Conservation (phyloP, 2,113 vertebrate species). For the rat (Rattus norvegicus) region DNA sequence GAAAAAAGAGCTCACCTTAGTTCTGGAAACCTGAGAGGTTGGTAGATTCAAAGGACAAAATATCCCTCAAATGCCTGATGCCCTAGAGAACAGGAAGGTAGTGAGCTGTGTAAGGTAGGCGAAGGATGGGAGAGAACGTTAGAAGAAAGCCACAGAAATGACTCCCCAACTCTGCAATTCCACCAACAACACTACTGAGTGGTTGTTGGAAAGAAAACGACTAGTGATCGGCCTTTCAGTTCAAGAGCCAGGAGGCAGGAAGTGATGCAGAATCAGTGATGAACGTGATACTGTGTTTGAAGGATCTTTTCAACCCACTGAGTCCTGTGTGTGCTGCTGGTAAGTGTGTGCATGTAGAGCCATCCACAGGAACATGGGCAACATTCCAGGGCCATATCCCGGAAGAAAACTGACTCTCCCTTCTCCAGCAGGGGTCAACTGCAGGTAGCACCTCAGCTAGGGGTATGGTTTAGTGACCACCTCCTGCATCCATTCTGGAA, state of each 20-base stretch:
- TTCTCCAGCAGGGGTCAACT: background rate
- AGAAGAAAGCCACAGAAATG: background rate
- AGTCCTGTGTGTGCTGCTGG: background rate
- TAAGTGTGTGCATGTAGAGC: background rate
- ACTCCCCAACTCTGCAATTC: background rate
- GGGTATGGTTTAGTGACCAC: background rate
- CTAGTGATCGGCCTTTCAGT: background rate
- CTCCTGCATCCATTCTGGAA: background rate
- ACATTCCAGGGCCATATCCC: background rate
- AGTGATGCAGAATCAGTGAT: slow-evolving; percentile 29
- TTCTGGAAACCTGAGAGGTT: background rate
- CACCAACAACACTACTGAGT: background rate
- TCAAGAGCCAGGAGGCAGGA: slow-evolving; percentile 26
- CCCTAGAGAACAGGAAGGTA: background rate
- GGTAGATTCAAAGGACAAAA: background rate
- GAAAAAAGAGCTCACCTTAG: background rate
- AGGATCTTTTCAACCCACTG: background rate
- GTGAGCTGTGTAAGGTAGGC: background rate
- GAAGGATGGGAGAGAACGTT: background rate
- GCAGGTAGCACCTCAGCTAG: too few relatives aligned
- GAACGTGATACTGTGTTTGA: slow-evolving; percentile 54
- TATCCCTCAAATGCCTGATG: background rate
- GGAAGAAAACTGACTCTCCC: background rate
- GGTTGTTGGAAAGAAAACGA: slow-evolving; percentile 43
- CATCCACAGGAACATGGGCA: background rate